Conservation (phyloP, 2,797 vertebrate genomes). For the Eulemur coronatus region DNA sequence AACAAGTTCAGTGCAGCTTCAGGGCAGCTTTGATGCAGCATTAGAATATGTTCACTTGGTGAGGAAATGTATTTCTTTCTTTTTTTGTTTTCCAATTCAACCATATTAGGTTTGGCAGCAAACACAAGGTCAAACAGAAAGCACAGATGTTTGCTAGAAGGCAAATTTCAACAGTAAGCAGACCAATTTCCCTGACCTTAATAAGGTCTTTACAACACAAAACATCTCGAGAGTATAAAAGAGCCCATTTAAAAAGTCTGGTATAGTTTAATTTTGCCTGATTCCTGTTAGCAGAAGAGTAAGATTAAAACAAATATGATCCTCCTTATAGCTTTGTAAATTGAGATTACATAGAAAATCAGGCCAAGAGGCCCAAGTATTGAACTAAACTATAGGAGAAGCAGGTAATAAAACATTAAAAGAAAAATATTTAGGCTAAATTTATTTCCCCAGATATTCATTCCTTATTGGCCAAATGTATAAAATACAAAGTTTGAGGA, state of each 20-base stretch:
- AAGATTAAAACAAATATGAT: constrained; percentile 47
- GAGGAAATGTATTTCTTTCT: constrained; percentile 75
- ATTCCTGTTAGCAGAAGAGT: constrained; percentile 37
- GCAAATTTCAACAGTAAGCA: constrained; percentile 85
- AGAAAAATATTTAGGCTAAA: constrained; percentile 65
- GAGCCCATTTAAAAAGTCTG: constrained; percentile 67
- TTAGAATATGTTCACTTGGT: constrained; percentile 82
- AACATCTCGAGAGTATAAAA: constrained; percentile 48
- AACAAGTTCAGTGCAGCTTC: constrained; percentile 85
- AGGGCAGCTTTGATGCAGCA: constrained; percentile 86
- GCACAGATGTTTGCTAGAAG: constrained; percentile 85
- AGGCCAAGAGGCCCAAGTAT: constrained; percentile 64
- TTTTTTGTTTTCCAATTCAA: constrained; percentile 83
- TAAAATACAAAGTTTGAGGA: constrained; percentile 67
- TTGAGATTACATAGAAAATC: constrained; percentile 46
- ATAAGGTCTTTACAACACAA: constrained; percentile 69
- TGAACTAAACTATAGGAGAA: constrained; percentile 63
- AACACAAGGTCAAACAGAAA: constrained; percentile 83
- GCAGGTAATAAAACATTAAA: constrained; percentile 62
- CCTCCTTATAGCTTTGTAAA: constrained; percentile 49
- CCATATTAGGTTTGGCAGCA: constrained; percentile 83
- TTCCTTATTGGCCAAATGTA: constrained; percentile 65
- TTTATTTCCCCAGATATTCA: constrained; percentile 67
- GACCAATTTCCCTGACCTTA: constrained; percentile 78
- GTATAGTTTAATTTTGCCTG: constrained; percentile 60